phyloP scores from a whole-genome alignment of 1,140 invertebrate species.

The Neuroterus valhalla region DNA sequence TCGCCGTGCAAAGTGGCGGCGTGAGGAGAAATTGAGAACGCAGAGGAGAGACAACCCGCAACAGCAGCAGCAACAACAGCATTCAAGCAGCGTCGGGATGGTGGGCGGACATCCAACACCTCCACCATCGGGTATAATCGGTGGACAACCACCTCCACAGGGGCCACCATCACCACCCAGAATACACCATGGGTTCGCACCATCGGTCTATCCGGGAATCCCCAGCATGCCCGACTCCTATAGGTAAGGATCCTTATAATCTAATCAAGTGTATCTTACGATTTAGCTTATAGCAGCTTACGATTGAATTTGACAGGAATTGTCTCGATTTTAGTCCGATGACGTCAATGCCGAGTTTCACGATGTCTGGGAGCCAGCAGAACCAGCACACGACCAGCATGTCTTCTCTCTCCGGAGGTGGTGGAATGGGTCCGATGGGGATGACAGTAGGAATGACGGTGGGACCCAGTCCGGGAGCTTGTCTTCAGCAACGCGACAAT shows the following conservation, averaged over 20 bases:
- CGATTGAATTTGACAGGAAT: neutral
- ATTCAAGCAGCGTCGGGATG: slow-evolving; percentile 65
- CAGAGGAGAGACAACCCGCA: slow-evolving; percentile 80
- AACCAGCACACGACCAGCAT: slow-evolving; percentile 68
- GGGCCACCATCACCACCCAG: slow-evolving; percentile 70
- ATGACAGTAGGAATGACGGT: slow-evolving; percentile 74
- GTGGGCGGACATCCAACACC: slow-evolving; percentile 76
- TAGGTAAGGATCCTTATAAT: slow-evolving; percentile 69
- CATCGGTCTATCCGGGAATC: slow-evolving; percentile 72
- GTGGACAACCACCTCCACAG: slow-evolving; percentile 67
- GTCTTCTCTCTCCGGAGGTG: slow-evolving; percentile 67
- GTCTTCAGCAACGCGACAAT: slow-evolving; percentile 82
- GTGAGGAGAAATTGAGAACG: slow-evolving; percentile 97
- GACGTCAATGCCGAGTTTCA: slow-evolving; percentile 77
- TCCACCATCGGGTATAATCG: slow-evolving; percentile 64
- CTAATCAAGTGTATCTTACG: neutral
- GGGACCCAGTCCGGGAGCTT: slow-evolving; percentile 77
- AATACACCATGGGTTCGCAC: slow-evolving; percentile 72
- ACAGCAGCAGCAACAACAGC: slow-evolving; percentile 66
- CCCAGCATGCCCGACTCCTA: slow-evolving; percentile 79
- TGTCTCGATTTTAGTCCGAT: slow-evolving; percentile 70
- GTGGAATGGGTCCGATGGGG: slow-evolving; percentile 74
- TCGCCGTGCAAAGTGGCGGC: slow-evolving; percentile 97
- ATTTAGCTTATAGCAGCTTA: no score
- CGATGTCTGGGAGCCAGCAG: slow-evolving; percentile 70